Conservation (phyloP, 2,888 invertebrate species). For the Fabriciana adippe region DNA sequence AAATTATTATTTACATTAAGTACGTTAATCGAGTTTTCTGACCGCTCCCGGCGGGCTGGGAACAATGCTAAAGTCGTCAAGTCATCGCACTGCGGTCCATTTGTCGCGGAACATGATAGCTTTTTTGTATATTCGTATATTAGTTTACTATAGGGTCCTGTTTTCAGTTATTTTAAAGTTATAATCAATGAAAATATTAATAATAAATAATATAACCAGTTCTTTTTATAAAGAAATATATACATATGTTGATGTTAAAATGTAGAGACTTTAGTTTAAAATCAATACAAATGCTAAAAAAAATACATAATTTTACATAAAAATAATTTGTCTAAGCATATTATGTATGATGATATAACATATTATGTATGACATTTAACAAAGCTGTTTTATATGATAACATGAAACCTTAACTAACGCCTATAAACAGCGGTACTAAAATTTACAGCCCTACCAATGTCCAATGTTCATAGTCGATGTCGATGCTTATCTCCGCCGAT, state of each 20-base stretch:
- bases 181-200: no score
- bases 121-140: constrained; percentile 41
- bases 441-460: constrained; percentile 44
- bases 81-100: constrained; percentile 58
- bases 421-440: constrained; percentile 20
- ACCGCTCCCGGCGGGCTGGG: constrained; percentile 46
- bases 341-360: no score
- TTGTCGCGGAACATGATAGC: constrained; percentile 54
- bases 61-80: constrained; percentile 54
- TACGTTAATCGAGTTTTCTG: constrained; percentile 35
- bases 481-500: constrained; percentile 67
- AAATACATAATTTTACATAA: no score
- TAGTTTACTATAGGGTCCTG: constrained; percentile 18
- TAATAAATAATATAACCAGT: no score
- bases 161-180: neutral
- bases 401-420: neutral
- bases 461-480: constrained; percentile 49
- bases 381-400: no score
- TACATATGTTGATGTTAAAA: no score
- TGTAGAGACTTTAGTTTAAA: no score
- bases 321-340: no score
- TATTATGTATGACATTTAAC: no score
- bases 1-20: constrained; percentile 33
- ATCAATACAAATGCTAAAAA: no score
- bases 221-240: no score